Evolutionary conservation across 2,113 vertebrate genomes (phyloP).

Genomic region (Nyctereutes procyonoides): DNA sequence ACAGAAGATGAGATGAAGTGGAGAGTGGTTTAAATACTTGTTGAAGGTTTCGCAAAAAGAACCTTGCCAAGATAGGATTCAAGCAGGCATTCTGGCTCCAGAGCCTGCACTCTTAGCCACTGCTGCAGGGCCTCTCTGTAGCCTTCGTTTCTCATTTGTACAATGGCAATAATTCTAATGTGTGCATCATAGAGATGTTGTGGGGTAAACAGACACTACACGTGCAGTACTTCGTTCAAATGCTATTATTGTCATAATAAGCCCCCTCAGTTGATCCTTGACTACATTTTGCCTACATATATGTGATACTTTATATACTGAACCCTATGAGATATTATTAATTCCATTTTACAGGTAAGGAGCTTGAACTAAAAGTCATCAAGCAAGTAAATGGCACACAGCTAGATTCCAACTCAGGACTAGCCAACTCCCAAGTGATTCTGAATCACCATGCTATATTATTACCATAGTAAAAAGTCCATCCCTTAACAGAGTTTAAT

Average conservation of each 20-base stretch:
- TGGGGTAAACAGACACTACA: neutral
- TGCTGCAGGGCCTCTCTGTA: neutral
- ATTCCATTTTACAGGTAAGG: conserved; percentile 17
- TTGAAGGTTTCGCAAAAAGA: neutral
- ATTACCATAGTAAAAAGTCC: neutral
- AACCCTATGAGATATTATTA: neutral
- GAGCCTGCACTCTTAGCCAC: neutral
- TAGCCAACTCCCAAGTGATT: neutral
- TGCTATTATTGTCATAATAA: neutral
- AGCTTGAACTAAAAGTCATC: conserved; percentile 21
- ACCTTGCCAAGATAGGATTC: neutral
- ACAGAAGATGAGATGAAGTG: conserved; percentile 1
- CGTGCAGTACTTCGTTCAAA: neutral
- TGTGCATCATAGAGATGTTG: neutral
- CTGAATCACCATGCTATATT: neutral
- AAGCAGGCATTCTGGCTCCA: neutral
- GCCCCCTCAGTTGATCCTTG: neutral
- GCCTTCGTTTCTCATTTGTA: neutral
- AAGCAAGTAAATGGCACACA: neutral
- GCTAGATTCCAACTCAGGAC: conserved; percentile 28
- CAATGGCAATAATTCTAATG: neutral
- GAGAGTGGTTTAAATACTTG: neutral
- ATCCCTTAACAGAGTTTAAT: neutral
- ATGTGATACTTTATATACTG: neutral
- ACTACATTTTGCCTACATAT: neutral